These are phyloP conservation scores for Rhynchotus rufescens DNA, from an alignment of 2,797 vertebrate species.

Conservation along the genomic window DNA sequence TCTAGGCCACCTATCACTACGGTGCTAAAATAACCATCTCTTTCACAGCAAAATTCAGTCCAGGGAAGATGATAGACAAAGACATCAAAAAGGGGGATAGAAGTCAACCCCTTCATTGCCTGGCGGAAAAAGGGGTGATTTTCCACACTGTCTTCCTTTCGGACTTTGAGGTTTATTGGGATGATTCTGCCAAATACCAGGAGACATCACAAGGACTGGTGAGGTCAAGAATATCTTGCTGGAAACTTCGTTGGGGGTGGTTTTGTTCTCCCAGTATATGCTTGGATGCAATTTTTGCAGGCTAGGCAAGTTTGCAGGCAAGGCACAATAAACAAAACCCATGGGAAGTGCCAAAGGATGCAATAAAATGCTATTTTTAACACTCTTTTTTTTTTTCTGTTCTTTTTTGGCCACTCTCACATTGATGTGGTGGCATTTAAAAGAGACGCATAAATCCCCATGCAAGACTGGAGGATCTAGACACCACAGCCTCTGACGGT, in stretches of 20 bases:
- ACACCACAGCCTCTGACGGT: accelerated
- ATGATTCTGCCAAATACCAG: not conserved
- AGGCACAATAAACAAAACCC: not conserved
- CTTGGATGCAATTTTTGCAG: not conserved
- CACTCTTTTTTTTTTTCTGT: not conserved
- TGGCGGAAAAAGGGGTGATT: not conserved
- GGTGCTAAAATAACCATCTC: accelerated
- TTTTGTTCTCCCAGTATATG: not conserved
- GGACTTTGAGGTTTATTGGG: not conserved
- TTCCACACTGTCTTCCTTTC: not conserved
- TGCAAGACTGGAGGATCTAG: accelerated
- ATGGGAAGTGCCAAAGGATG: not conserved
- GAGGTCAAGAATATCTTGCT: not conserved
- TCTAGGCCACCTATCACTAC: not conserved
- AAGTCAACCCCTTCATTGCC: not conserved
- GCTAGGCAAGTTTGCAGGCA: not conserved
- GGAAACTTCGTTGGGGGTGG: not conserved
- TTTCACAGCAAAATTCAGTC: not conserved
- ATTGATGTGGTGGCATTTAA: not conserved
- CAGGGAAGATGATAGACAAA: not conserved
- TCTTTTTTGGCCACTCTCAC: not conserved
- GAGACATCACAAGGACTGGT: not conserved
- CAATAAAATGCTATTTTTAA: not conserved
- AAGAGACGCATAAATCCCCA: not conserved
- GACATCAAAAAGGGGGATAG: not conserved